Evolutionary conservation across 2,113 vertebrate genomes (phyloP).

Genomic region (Macrotis lagotis): DNA sequence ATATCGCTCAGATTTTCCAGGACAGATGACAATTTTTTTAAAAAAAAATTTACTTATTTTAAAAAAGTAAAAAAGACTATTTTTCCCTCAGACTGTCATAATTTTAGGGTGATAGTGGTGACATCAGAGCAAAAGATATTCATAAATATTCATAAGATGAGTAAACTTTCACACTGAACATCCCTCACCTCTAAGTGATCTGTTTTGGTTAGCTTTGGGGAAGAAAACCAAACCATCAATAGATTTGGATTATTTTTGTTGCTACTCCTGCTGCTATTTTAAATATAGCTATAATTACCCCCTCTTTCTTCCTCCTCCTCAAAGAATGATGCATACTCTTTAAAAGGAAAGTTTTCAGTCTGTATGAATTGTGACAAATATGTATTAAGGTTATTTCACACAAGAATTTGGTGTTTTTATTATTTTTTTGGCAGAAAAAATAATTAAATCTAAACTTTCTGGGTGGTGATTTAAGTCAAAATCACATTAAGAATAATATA

Average conservation of each 20-base stretch:
- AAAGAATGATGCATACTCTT: slow-evolving; percentile 22
- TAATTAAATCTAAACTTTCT: slow-evolving; percentile 25
- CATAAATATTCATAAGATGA: not conserved
- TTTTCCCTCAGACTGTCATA: not conserved
- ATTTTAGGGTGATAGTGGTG: not conserved
- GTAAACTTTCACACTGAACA: slow-evolving; percentile 13
- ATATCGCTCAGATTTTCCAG: not conserved
- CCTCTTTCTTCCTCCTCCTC: too few species aligned
- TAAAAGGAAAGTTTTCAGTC: slow-evolving; percentile 28
- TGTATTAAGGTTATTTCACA: slow-evolving; percentile 24
- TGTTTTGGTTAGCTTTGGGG: not conserved
- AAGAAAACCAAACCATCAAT: slow-evolving; percentile 11
- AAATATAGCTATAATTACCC: too few species aligned
- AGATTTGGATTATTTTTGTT: slow-evolving; percentile 10
- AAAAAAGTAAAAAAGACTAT: too few species aligned
- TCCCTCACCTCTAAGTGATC: slow-evolving; percentile 9
- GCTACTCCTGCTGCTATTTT: too few species aligned
- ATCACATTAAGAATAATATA: slow-evolving; percentile 31
- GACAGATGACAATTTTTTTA: not conserved
- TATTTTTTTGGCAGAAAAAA: slow-evolving; percentile 36
- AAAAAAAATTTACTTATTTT: not conserved
- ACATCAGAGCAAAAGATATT: not conserved
- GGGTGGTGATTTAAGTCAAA: slow-evolving; percentile 38
- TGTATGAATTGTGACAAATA: not conserved
- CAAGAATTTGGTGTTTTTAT: not conserved